phyloP scores from a whole-genome alignment of 2,888 invertebrate genomes.

The Raillietiella orientalis region DNA sequence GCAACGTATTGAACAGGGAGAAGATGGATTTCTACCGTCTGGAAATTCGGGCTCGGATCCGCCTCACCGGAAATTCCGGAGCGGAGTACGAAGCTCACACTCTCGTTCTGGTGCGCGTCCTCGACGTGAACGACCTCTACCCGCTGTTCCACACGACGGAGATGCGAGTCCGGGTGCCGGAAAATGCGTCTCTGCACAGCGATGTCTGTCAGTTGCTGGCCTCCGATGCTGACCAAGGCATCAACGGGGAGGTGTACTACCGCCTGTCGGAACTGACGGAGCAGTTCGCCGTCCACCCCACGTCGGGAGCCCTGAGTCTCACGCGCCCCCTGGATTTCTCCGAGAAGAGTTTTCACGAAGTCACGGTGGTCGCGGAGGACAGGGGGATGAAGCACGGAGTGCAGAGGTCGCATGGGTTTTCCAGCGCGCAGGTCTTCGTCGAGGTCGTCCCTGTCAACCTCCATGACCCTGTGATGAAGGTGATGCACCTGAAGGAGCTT shows the following conservation, averaged over 20 bases:
- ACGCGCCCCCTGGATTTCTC: conserved; percentile 39
- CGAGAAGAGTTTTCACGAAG: conserved; percentile 30
- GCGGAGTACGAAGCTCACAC: conserved; percentile 26
- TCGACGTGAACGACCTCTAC: conserved; percentile 64
- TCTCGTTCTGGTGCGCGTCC: conserved; percentile 30
- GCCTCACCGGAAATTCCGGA: neutral
- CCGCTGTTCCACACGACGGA: conserved; percentile 71
- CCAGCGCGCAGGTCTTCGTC: conserved; percentile 20
- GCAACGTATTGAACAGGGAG: conserved; percentile 72
- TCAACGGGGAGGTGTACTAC: conserved; percentile 91
- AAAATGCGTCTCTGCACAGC: conserved; percentile 53
- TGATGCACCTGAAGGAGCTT: conserved; percentile 42
- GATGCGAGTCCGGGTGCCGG: conserved; percentile 54
- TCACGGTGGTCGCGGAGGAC: conserved; percentile 54
- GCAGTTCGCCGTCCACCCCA: conserved; percentile 71
- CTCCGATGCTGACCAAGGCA: conserved; percentile 79
- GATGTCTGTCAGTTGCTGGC: conserved; percentile 44
- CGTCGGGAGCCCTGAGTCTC: conserved; percentile 53
- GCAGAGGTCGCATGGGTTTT: conserved; percentile 1
- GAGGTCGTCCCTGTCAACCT: conserved; percentile 37
- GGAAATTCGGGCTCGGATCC: conserved; percentile 25
- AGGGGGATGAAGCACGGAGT: conserved; percentile 28
- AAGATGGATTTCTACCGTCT: conserved; percentile 48
- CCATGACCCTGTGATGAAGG: conserved; percentile 47
- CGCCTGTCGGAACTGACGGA: conserved; percentile 48